A percentile compares a stretch with the other conserved stretches of the same genome.
Evolutionary conservation across 2,888 invertebrate species (phyloP).

Genomic region (Drosophila birchii): DNA sequence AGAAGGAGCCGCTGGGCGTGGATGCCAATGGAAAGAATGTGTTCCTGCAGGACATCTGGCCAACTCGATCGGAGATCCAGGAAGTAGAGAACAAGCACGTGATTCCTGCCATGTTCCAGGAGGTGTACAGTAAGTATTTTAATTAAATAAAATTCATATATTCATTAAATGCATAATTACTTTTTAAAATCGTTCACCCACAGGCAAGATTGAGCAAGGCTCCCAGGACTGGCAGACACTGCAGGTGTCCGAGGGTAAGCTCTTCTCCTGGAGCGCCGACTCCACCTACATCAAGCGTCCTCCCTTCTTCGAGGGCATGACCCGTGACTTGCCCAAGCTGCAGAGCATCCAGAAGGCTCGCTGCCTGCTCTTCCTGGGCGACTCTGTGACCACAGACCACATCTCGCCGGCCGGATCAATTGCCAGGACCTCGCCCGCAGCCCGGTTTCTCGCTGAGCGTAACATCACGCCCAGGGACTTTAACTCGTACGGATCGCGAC

Average conservation of each 20-base stretch:
- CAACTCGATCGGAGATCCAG: conserved; percentile 95
- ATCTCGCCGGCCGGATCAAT: conserved; percentile 99
- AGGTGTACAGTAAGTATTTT: conserved; percentile 86
- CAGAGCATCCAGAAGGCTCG: conserved; percentile 89
- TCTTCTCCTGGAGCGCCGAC: conserved; percentile 95
- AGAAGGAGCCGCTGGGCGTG: conserved; percentile 91
- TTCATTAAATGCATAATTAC: not conserved
- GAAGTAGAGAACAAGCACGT: conserved; percentile 94
- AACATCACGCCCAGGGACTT: conserved; percentile 94
- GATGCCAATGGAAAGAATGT: conserved; percentile 90
- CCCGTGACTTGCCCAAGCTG: conserved; percentile 86
- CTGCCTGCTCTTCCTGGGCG: conserved; percentile 94
- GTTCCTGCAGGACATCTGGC: conserved; percentile 98
- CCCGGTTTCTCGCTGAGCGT: conserved; percentile 82
- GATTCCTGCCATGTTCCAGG: conserved; percentile 98
- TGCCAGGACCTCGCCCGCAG: conserved; percentile 96
- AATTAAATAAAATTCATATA: not conserved
- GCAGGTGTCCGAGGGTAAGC: conserved; percentile 90
- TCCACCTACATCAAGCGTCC: conserved; percentile 99
- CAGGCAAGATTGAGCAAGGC: conserved; percentile 93
- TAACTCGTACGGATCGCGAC: conserved; percentile 98
- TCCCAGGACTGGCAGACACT: conserved; percentile 94
- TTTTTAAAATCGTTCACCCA: not conserved
- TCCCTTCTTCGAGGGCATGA: conserved; percentile 96
- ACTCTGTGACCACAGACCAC: conserved; percentile 99